phyloP scores from a whole-genome alignment of 2,113 vertebrate species.

The Oryctolagus cuniculus region mOryCun1.1 NC_091451.1:41481001-41481500 shows the following conservation, averaged over 20 bases:
- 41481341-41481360: not conserved
- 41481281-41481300: not conserved
- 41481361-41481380: not conserved
- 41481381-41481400: accelerated
- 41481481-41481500: accelerated
- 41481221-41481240: not conserved
- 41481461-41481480: accelerated
- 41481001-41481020: too few relatives aligned
- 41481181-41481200: accelerated
- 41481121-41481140: accelerated
- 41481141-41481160: accelerated
- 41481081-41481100: accelerated
- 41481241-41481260: not conserved
- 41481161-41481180: accelerated
- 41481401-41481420: accelerated
- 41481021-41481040: not conserved
- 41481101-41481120: accelerated
- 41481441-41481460: not conserved
- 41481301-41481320: not conserved
- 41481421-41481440: not conserved
- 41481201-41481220: too few relatives aligned
- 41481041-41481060: not conserved
- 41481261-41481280: not conserved
- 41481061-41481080: not conserved
- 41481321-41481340: not conserved